Conservation (phyloP, 2,113 vertebrate species). For the Carassius carassius region DNA sequence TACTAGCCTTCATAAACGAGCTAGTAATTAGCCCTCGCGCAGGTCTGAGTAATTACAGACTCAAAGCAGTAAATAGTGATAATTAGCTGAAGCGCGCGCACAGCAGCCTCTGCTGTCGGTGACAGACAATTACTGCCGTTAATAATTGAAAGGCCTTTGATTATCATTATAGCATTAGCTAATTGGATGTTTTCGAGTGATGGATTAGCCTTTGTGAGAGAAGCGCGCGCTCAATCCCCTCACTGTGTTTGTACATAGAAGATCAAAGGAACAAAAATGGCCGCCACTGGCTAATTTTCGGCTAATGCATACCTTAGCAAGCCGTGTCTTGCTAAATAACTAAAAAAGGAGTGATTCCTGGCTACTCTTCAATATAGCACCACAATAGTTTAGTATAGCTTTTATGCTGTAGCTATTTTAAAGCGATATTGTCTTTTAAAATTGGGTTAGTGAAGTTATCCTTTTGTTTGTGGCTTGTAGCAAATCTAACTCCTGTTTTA, state of each 20-base stretch:
- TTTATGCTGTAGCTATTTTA: background rate
- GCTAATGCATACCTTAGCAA: background rate
- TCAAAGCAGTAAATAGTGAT: constrained; percentile 26
- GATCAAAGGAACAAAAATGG: constrained; percentile 26
- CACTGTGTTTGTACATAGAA: constrained; percentile 19
- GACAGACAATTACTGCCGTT: constrained; percentile 52
- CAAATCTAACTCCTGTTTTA: background rate
- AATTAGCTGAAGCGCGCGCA: background rate
- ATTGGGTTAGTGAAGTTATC: background rate
- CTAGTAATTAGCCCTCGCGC: background rate
- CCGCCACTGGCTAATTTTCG: background rate
- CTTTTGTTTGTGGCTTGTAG: background rate
- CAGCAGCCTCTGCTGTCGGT: background rate
- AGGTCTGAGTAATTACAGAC: constrained; percentile 23
- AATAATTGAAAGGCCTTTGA: constrained; percentile 62
- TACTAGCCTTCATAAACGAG: background rate
- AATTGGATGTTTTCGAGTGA: constrained; percentile 59
- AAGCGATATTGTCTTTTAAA: background rate
- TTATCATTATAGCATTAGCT: constrained; percentile 58
- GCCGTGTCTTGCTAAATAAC: background rate
- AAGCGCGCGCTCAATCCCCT: constrained; percentile 38
- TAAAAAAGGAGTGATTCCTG: background rate
- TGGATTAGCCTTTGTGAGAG: constrained; percentile 58
- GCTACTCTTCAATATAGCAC: background rate
- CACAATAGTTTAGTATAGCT: background rate